Percentiles rank a stretch among this genome's conserved stretches.
Conservation (phyloP, 2,888 invertebrate species). For the Athripsodes cinereus region DNA sequence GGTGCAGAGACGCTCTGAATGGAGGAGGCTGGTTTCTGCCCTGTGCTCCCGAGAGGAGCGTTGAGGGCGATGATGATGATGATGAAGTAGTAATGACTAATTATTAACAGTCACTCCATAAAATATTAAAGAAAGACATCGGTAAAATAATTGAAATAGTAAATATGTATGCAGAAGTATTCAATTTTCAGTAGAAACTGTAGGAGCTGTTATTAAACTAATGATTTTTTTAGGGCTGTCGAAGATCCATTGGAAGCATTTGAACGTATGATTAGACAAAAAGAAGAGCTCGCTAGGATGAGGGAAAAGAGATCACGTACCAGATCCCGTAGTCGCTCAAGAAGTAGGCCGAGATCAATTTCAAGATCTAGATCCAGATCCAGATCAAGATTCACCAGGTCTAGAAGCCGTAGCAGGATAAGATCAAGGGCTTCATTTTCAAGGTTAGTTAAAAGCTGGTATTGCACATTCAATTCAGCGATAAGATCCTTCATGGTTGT, state of each 20-base stretch:
- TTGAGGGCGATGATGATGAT: too few species aligned
- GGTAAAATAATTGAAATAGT: too few species aligned
- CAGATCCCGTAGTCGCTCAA: conserved; percentile 39
- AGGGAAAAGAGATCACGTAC: conserved; percentile 57
- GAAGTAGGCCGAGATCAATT: conserved; percentile 28
- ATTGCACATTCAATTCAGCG: background rate
- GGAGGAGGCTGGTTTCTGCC: too few species aligned
- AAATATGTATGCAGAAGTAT: too few species aligned
- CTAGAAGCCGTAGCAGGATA: conserved; percentile 31
- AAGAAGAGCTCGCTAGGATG: conserved; percentile 66
- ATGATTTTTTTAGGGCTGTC: conserved; percentile 59
- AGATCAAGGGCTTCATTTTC: conserved; percentile 40
- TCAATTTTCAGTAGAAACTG: too few species aligned
- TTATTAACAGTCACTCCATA: too few species aligned
- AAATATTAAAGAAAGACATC: too few species aligned
- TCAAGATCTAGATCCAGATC: conserved; percentile 29
- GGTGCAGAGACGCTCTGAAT: too few species aligned
- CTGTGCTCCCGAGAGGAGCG: too few species aligned
- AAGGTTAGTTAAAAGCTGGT: conserved; percentile 29
- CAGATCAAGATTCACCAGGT: conserved; percentile 32
- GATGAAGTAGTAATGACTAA: too few species aligned
- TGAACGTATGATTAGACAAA: conserved; percentile 79
- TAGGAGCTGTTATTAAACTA: too few species aligned
- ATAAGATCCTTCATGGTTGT: background rate
- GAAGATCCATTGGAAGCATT: conserved; percentile 85